Evolutionary conservation across 1,140 invertebrate genomes (phyloP), one percentile per base, ranked within the genome.

Genomic region (Drosophila quadrilineata): DNA sequence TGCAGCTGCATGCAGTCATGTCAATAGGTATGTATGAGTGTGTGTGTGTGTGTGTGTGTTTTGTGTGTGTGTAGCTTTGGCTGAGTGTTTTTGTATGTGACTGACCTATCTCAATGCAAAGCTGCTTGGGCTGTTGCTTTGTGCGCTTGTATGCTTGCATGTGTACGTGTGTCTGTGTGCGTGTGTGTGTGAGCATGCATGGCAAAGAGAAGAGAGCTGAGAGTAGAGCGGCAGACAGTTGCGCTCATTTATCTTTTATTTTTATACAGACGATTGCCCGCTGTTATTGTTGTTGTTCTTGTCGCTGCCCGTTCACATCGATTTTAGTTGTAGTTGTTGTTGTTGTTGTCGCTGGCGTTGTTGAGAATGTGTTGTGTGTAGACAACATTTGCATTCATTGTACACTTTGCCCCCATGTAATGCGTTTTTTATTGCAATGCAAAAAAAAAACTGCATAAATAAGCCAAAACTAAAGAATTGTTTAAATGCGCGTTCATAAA

Each of bases 91-190:
- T 46, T 48, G 54, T 85, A 64, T 88, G 85, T 87, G 85, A 87
- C 85, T 87, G 85, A 87, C 85, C 85, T 87, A 87, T 85, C 85
- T 88, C 85, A 87, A 87, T 87, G 85, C 85, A 88, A 87, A 85
- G 59, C 50, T 59, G 56, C 74, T 85, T 85, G 74, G 45, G 22
- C 49, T 63, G 38, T 75, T 71, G 46, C 58, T 52, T 60, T 60
- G n/a, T n/a, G n/a, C n/a, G n/a, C n/a, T n/a, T n/a, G n/a, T n/a
- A n/a, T n/a, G n/a, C n/a, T n/a, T n/a, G n/a, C n/a, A n/a, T n/a
- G n/a, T n/a, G n/a, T n/a, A n/a, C n/a, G n/a, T n/a, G n/a, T n/a
- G n/a, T n/a, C n/a, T n/a, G n/a, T n/a, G n/a, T n/a, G n/a, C n/a
- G n/a, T n/a, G n/a, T n/a, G n/a, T n/a, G n/a, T n/a, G n/a, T n/a